phyloP scores from a whole-genome alignment of 1,140 invertebrate species.

The Drosophila bifasciata region DNA sequence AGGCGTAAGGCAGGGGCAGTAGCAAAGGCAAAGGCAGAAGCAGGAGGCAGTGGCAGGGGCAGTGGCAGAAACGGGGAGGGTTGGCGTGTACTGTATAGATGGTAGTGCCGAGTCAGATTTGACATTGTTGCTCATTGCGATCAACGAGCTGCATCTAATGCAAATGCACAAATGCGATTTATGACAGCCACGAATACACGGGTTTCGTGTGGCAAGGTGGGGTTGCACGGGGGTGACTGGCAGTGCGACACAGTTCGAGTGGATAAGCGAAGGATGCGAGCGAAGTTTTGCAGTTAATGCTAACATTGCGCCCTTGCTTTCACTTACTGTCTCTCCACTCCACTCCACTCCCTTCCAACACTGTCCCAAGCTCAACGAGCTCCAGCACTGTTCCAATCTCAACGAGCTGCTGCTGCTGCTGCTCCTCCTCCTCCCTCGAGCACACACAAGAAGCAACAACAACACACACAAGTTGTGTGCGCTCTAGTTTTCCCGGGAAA shows the following conservation, averaged over 20 bases:
- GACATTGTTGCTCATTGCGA: conserved; percentile 74
- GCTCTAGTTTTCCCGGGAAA: neutral
- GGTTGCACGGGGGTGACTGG: too few species aligned
- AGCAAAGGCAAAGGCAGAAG: neutral
- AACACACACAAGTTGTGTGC: conserved; percentile 31
- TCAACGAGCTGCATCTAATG: conserved; percentile 74
- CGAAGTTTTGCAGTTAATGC: conserved; percentile 15
- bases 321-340: conserved; percentile 7
- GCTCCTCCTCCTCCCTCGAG: neutral
- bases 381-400: too few species aligned
- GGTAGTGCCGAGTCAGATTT: conserved; percentile 49
- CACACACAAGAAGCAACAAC: conserved; percentile 29
- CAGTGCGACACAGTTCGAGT: neutral
- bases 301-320: conserved; percentile 50
- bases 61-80: too few species aligned
- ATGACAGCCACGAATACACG: conserved; percentile 48
- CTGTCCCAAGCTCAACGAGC: too few species aligned
- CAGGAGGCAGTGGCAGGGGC: neutral
- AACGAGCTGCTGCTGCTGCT: too few species aligned
- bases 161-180: conserved; percentile 81
- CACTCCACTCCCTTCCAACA: too few species aligned
- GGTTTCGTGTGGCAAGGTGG: too few species aligned
- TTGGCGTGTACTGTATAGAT: too few species aligned
- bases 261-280: neutral
- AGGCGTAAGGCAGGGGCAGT: conserved; percentile 12